phyloP scores from a whole-genome alignment of 2,797 vertebrate species.

The Malurus splendens region DNA sequence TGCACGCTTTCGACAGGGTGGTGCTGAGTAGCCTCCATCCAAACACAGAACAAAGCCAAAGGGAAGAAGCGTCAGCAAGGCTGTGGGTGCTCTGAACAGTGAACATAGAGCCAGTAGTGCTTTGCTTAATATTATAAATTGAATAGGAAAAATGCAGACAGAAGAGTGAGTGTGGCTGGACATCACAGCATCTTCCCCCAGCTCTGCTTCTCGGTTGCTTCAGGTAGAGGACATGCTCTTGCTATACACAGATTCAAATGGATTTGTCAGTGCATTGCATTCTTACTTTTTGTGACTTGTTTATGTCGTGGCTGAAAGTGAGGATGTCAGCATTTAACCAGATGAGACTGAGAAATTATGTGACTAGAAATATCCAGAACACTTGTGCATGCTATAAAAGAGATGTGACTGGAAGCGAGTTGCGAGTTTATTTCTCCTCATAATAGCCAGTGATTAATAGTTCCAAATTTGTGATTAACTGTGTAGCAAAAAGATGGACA shows the following conservation, averaged over 20 bases:
- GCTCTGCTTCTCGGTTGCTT: not conserved
- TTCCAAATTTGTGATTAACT: not conserved
- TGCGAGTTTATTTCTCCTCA: not conserved
- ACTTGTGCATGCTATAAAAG: not conserved
- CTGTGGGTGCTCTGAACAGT: not conserved
- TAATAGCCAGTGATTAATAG: not conserved
- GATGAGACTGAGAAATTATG: slow-evolving; percentile 16
- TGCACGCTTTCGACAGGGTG: not conserved
- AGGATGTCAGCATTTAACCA: slow-evolving; percentile 28
- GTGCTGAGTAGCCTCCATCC: not conserved
- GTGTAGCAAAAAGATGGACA: not conserved
- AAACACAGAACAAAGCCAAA: not conserved
- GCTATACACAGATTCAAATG: not conserved
- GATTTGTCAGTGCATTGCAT: not conserved
- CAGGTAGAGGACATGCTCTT: not conserved
- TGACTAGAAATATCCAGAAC: slow-evolving; percentile 13
- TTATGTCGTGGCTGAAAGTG: not conserved
- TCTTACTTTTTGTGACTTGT: slow-evolving; percentile 19
- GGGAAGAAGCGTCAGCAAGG: not conserved
- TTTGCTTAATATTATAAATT: not conserved
- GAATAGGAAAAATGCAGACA: not conserved
- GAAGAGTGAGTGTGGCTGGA: not conserved
- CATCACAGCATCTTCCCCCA: not conserved
- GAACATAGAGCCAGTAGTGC: not conserved
- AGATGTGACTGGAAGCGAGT: not conserved